Evolutionary conservation across 2,113 vertebrate species (phyloP).

Genomic region (Chitala chitala): DNA sequence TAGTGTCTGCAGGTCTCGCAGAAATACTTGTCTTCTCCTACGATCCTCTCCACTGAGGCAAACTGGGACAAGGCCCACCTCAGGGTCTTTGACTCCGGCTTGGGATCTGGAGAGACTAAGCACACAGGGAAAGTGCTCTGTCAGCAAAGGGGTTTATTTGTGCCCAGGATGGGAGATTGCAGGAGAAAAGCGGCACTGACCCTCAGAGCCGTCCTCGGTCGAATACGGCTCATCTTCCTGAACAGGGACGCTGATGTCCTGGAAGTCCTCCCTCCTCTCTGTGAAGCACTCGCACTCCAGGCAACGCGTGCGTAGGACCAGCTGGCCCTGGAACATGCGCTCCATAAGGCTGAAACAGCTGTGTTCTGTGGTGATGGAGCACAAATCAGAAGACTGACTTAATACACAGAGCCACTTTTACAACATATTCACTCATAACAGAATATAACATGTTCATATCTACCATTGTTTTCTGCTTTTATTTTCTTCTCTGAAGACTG

Average conservation of each 20-base stretch:
- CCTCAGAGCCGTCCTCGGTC: conserved; percentile 71
- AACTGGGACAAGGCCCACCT: conserved; percentile 96
- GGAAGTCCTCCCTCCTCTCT: conserved; percentile 90
- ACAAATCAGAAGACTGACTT: neutral
- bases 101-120: conserved; percentile 93
- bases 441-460: too few relatives aligned
- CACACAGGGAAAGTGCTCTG: conserved; percentile 18
- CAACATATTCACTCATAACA: neutral
- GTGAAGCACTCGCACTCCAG: conserved; percentile 95
- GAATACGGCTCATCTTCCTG: conserved; percentile 81
- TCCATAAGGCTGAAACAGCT: conserved; percentile 80
- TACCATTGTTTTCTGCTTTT: neutral
- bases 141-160: neutral
- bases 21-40: conserved; percentile 96
- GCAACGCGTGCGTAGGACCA: conserved; percentile 89
- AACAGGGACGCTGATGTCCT: conserved; percentile 95
- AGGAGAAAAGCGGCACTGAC: conserved; percentile 48
- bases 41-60: conserved; percentile 94
- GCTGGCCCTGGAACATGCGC: conserved; percentile 87
- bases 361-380: conserved; percentile 5
- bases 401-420: neutral
- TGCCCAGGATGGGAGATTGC: neutral
- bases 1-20: conserved; percentile 96
- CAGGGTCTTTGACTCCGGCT: conserved; percentile 85
- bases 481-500: neutral